Conservation (phyloP, 2,888 invertebrate species). For the Furcula furcula region DNA sequence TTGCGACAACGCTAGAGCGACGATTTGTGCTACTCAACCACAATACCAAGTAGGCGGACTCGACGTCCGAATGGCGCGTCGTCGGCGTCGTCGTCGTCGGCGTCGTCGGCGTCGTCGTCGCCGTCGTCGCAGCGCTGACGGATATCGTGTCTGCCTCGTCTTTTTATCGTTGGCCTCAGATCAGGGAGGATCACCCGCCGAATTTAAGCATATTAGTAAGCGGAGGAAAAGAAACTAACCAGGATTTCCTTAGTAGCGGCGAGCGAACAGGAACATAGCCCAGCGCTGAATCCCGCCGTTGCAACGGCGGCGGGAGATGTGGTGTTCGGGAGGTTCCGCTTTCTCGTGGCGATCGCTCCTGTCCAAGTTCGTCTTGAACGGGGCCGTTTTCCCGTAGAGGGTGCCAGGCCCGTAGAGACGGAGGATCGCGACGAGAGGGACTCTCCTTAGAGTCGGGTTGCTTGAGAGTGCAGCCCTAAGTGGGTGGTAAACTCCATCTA, state of each 20-base stretch:
- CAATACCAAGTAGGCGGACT: conserved; percentile 15
- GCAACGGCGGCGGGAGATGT: conserved; percentile 73
- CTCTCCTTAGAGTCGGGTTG: conserved; percentile 74
- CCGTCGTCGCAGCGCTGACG: conserved; percentile 21
- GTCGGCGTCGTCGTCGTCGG: conserved; percentile 18
- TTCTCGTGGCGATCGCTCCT: conserved; percentile 40
- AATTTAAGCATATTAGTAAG: conserved; percentile 86
- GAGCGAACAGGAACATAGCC: too few relatives aligned
- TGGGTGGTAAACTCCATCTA: conserved; percentile 83
- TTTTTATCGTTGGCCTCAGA: conserved; percentile 56
- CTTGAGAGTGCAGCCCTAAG: conserved; percentile 84
- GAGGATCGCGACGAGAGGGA: conserved; percentile 38
- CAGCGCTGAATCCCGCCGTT: too few relatives aligned
- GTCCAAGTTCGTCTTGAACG: conserved; percentile 78
- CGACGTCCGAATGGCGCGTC: conserved; percentile 30
- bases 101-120: conserved; percentile 9
- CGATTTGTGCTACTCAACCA: too few relatives aligned
- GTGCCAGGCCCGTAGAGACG: conserved; percentile 78
- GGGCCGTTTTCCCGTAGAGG: conserved; percentile 74
- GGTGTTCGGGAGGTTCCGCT: conserved; percentile 74
- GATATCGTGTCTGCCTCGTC: conserved; percentile 33
- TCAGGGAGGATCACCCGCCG: too few relatives aligned
- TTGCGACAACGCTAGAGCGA: too few relatives aligned
- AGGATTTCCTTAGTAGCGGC: conserved; percentile 57
- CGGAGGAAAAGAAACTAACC: conserved; percentile 85